Conservation (phyloP, 2,797 vertebrate genomes). For the Clamator glandarius region DNA sequence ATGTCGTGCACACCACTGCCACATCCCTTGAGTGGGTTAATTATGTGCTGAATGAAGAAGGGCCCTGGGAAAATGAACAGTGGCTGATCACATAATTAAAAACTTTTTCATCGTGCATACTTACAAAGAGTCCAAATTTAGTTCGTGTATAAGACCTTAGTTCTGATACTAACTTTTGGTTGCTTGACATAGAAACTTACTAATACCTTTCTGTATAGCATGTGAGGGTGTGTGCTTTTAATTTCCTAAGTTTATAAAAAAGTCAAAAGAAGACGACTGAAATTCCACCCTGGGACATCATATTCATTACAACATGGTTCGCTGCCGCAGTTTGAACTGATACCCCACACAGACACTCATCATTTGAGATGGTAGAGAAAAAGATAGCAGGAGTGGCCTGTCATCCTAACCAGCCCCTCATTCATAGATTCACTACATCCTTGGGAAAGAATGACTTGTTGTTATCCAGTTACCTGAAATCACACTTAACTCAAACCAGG, state of each 20-base stretch:
- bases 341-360: neutral
- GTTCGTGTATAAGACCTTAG: neutral
- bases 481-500: neutral
- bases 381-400: conserved; percentile 52
- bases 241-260: conserved; percentile 48
- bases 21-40: neutral
- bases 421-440: conserved; percentile 5
- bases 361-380: conserved; percentile 61
- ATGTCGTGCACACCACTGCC: neutral
- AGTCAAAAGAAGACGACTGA: conserved; percentile 54
- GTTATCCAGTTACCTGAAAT: conserved; percentile 10
- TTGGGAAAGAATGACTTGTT: neutral
- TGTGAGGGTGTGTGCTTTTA: neutral
- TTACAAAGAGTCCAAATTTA: neutral
- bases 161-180: neutral
- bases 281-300: conserved; percentile 56
- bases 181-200: neutral
- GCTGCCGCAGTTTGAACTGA: neutral
- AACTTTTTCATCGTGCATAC: neutral
- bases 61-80: neutral
- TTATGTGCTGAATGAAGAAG: neutral
- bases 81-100: neutral
- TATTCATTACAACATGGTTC: conserved; percentile 52
- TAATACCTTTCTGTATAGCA: neutral
- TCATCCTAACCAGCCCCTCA: neutral